These are phyloP conservation scores for Smutsia temminckii DNA, from an alignment of 2,797 vertebrate species.

Conservation along the genomic window DNA sequence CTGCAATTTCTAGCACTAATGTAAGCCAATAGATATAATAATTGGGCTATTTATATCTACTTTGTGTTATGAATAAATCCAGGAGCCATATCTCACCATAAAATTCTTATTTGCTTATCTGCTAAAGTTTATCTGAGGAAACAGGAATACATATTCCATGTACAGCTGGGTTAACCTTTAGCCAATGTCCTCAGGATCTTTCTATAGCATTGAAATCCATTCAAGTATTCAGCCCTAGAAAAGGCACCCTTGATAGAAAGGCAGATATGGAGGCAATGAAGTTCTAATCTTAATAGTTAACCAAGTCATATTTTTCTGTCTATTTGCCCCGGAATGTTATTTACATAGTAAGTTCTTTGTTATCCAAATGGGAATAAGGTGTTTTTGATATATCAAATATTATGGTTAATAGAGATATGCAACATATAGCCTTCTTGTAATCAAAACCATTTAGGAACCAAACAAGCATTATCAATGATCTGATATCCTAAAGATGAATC, in stretches of 20 bases:
- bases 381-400: not conserved
- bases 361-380: not conserved
- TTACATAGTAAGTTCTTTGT: not conserved
- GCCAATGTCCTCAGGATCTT: not conserved
- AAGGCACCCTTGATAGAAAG: conserved; percentile 5
- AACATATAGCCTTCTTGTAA: not conserved
- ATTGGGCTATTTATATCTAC: conserved; percentile 11
- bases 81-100: not conserved
- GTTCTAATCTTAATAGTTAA: not conserved
- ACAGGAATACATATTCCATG: not conserved
- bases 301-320: not conserved
- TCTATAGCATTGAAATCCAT: conserved; percentile 6
- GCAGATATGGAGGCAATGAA: conserved; percentile 26
- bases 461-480: not conserved
- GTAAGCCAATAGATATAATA: conserved; percentile 4
- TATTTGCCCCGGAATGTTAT: not conserved
- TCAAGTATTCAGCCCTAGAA: conserved; percentile 18
- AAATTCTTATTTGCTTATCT: conserved; percentile 46
- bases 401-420: not conserved
- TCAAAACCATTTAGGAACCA: not conserved
- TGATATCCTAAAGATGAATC: conserved; percentile 12
- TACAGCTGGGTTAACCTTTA: conserved; percentile 35
- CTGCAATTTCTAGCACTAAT: not conserved
- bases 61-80: conserved; percentile 31
- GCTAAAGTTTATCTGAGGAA: conserved; percentile 41